Conservation (phyloP, 2,113 vertebrate species). For the Astur gentilis region DNA sequence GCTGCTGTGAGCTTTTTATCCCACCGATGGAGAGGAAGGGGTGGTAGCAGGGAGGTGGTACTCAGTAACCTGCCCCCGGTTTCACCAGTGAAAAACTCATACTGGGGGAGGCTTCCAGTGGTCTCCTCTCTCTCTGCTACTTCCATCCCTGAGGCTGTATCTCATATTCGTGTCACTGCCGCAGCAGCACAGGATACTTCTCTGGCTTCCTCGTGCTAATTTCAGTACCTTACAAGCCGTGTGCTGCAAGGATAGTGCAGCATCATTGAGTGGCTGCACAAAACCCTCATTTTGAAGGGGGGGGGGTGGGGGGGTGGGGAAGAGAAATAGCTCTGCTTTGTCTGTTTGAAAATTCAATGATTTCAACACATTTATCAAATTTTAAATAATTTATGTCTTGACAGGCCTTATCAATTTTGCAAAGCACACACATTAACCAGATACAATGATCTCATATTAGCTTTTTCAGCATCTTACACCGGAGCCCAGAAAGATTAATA, state of each 20-base stretch:
- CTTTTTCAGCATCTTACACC: slow-evolving; percentile 70
- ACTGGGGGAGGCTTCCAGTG: not conserved
- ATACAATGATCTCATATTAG: slow-evolving; percentile 74
- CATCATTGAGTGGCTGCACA: not conserved
- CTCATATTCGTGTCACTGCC: not conserved
- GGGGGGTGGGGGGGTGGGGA: not conserved
- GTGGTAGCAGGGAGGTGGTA: not conserved
- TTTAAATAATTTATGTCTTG: slow-evolving; percentile 76
- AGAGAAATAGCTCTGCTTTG: slow-evolving; percentile 66
- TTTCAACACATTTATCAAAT: slow-evolving; percentile 77
- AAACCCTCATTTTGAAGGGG: not conserved
- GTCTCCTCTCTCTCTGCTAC: not conserved
- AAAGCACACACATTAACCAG: slow-evolving; percentile 68
- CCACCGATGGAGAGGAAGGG: not conserved
- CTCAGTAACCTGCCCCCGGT: not conserved
- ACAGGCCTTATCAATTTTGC: slow-evolving; percentile 74
- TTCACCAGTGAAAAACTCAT: not conserved
- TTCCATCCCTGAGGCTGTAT: not conserved
- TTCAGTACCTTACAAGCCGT: not conserved
- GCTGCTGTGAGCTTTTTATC: not conserved
- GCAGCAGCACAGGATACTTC: not conserved
- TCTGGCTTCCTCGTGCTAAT: not conserved
- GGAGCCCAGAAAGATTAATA: slow-evolving; percentile 74
- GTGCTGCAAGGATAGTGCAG: not conserved
- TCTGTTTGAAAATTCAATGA: slow-evolving; percentile 66